These are phyloP conservation scores for Cantharis rustica DNA, from an alignment of 2,888 invertebrate species.

Conservation along the genomic window DNA sequence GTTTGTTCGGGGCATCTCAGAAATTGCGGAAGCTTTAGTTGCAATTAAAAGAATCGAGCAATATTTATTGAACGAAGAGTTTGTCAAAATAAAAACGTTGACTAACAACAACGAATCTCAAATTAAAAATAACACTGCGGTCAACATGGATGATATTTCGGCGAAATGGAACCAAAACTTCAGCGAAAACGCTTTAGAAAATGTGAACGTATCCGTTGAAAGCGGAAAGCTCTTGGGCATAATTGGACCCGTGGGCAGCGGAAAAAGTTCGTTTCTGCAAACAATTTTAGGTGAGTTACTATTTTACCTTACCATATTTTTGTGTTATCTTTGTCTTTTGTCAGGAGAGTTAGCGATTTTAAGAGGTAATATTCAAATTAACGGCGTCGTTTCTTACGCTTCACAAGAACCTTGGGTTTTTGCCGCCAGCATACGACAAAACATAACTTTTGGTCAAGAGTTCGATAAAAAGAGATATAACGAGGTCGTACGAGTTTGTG, in stretches of 20 bases:
- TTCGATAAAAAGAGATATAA: conserved; percentile 65
- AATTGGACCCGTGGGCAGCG: conserved; percentile 65
- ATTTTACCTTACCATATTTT: not conserved
- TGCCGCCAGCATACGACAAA: conserved; percentile 76
- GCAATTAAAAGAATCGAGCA: conserved; percentile 55
- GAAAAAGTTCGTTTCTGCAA: conserved; percentile 71
- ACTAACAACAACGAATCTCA: conserved; percentile 42
- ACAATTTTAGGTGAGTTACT: conserved; percentile 73
- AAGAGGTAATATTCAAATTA: conserved; percentile 66
- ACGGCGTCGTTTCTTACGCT: conserved; percentile 73
- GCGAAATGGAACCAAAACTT: conserved; percentile 50
- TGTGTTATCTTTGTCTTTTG: conserved; percentile 37
- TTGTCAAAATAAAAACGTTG: conserved; percentile 31
- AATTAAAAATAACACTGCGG: conserved; percentile 38
- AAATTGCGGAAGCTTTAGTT: conserved; percentile 57
- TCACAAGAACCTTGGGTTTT: conserved; percentile 88
- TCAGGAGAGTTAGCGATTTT: conserved; percentile 65
- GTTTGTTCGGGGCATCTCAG: conserved; percentile 60
- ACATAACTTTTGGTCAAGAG: conserved; percentile 81
- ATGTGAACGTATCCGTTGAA: conserved; percentile 44
- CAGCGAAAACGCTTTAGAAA: conserved; percentile 47
- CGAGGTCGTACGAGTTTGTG: conserved; percentile 67
- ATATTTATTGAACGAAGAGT: conserved; percentile 53
- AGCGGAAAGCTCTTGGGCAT: conserved; percentile 57
- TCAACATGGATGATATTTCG: conserved; percentile 45